Conservation (phyloP, 2,888 invertebrate species). For the Neoascia interrupta region DNA sequence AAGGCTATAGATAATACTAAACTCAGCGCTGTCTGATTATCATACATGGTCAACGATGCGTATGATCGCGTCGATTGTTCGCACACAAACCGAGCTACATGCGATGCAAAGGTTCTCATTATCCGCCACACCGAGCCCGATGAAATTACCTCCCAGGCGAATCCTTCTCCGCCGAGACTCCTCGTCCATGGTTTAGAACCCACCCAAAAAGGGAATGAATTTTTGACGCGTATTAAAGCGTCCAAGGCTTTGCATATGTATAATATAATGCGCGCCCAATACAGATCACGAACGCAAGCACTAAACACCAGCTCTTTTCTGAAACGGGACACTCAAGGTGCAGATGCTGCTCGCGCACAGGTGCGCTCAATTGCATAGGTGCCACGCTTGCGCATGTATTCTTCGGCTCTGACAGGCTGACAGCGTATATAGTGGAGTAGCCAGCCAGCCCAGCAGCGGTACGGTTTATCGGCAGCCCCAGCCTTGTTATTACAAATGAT, state of each 20-base stretch:
- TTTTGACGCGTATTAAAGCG: slow-evolving; percentile 66
- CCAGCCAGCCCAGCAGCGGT: slow-evolving; percentile 12
- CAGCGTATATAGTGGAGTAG: no score
- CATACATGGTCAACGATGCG: slow-evolving; percentile 69
- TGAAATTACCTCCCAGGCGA: slow-evolving; percentile 54
- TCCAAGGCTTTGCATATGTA: slow-evolving; percentile 38
- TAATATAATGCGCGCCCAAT: not conserved
- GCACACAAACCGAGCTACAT: slow-evolving; percentile 29
- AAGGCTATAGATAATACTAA: slow-evolving; percentile 40
- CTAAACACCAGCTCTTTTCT: no score
- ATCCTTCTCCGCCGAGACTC: slow-evolving; percentile 37
- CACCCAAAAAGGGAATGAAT: slow-evolving; percentile 62
- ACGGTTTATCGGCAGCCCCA: slow-evolving; percentile 55
- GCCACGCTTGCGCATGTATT: no score
- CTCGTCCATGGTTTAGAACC: no score
- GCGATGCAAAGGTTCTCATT: slow-evolving; percentile 59
- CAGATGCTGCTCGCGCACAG: slow-evolving; percentile 36
- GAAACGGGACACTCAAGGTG: slow-evolving; percentile 43
- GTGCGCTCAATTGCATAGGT: slow-evolving; percentile 50
- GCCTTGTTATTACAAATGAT: slow-evolving; percentile 68
- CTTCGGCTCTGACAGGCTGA: slow-evolving; percentile 40
- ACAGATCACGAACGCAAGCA: slow-evolving; percentile 52
- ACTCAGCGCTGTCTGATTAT: slow-evolving; percentile 60
- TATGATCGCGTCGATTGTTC: slow-evolving; percentile 69
- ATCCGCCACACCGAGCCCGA: slow-evolving; percentile 41